Evolutionary conservation across 2,113 vertebrate species (phyloP).

Genomic region (Onychorhynchus coronatus): DNA sequence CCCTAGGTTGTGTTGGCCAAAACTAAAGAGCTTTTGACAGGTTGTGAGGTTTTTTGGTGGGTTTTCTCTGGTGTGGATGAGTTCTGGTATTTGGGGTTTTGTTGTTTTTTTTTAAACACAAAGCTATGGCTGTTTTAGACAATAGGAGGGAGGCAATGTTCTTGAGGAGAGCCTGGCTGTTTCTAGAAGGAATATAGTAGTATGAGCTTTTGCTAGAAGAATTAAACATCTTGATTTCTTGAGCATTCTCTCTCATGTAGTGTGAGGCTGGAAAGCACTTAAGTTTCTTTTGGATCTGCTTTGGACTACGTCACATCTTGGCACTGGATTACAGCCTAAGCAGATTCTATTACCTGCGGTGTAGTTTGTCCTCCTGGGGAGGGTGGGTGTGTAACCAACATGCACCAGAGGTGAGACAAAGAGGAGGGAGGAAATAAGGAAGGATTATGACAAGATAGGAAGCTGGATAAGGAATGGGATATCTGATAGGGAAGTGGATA

Average conservation of each 20-base stretch:
- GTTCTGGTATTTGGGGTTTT: not conserved
- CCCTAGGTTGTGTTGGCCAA: not conserved
- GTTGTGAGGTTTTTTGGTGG: not conserved
- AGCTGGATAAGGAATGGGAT: not conserved
- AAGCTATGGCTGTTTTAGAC: not conserved
- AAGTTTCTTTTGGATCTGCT: not conserved
- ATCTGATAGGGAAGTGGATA: not conserved
- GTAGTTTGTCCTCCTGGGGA: not conserved
- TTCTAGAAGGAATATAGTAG: not conserved
- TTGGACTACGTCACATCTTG: not conserved
- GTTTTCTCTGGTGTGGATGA: not conserved
- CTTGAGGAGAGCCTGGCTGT: not conserved
- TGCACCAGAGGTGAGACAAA: not conserved
- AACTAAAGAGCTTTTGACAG: not conserved
- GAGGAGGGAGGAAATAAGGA: not conserved
- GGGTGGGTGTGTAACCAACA: not conserved
- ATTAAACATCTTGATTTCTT: not conserved
- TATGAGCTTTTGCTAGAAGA: not conserved
- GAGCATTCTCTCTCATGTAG: not conserved
- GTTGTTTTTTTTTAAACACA: not conserved
- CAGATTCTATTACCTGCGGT: not conserved
- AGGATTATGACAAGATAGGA: not conserved
- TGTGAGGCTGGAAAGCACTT: not conserved
- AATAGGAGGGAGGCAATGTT: not conserved
- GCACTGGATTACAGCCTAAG: not conserved